phyloP scores from a whole-genome alignment of 2,888 invertebrate species.

The Hymenopus coronatus region DNA sequence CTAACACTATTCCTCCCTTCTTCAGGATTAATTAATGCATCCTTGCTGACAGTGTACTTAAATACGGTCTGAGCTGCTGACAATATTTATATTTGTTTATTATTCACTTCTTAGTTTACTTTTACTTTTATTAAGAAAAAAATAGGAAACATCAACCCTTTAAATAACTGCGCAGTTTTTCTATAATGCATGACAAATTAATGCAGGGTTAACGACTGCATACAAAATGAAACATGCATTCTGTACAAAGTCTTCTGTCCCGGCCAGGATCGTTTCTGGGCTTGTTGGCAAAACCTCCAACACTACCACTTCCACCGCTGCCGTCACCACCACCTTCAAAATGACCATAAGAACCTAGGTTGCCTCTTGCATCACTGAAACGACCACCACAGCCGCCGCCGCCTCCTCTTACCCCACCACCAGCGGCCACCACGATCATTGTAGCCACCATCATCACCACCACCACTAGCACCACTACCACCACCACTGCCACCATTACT shows the following conservation, averaged over 20 bases:
- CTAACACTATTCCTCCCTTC: neutral
- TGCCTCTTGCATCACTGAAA: too few relatives aligned
- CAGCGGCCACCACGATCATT: too few relatives aligned
- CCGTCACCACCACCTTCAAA: too few relatives aligned
- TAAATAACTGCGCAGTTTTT: neutral
- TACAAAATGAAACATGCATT: slow-evolving; percentile 2
- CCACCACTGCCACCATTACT: too few relatives aligned
- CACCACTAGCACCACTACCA: too few relatives aligned
- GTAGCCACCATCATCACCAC: too few relatives aligned
- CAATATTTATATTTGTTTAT: neutral
- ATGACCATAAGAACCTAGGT: too few relatives aligned
- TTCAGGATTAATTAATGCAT: neutral
- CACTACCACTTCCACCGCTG: too few relatives aligned
- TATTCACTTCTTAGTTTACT: neutral
- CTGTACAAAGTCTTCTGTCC: neutral
- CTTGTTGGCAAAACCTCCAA: too few relatives aligned
- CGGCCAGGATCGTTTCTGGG: too few relatives aligned
- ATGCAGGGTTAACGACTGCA: neutral
- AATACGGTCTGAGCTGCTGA: neutral
- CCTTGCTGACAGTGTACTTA: neutral
- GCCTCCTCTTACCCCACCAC: too few relatives aligned
- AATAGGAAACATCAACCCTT: slow-evolving; percentile 13
- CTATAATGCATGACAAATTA: slow-evolving; percentile 6
- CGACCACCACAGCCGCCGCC: too few relatives aligned
- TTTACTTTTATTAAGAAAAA: slow-evolving; percentile 19